Evolutionary conservation across 2,888 invertebrate species (phyloP).

Genomic region (Caenorhabditis sulstoni): DNA sequence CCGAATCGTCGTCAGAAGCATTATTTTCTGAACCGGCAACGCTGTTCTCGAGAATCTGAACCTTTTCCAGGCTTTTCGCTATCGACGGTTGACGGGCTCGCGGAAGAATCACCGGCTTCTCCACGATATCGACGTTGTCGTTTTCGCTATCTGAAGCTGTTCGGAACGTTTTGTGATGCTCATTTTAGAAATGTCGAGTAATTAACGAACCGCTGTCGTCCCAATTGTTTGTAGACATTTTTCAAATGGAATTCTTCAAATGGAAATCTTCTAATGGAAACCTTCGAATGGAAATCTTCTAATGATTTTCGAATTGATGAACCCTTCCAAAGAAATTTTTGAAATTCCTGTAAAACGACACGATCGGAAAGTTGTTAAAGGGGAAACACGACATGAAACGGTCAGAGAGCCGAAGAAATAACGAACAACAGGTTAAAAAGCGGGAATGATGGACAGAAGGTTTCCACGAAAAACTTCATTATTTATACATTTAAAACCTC

Average conservation of each 20-base stretch:
- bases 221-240: conserved; percentile 55
- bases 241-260: too few relatives aligned
- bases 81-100: conserved; percentile 69
- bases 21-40: conserved; percentile 67
- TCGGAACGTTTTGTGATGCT: background rate
- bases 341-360: background rate
- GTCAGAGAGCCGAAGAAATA: conserved; percentile 20
- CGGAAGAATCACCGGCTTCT: conserved; percentile 69
- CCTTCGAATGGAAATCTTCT: too few relatives aligned
- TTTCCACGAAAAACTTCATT: conserved; percentile 33
- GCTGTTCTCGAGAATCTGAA: conserved; percentile 68
- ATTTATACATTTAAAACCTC: conserved; percentile 55
- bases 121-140: conserved; percentile 69
- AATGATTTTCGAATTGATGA: conserved; percentile 56
- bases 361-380: background rate
- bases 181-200: background rate
- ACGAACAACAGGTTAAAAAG: background rate
- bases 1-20: conserved; percentile 61
- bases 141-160: conserved; percentile 64
- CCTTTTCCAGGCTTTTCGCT: conserved; percentile 71
- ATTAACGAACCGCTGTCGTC: conserved; percentile 58
- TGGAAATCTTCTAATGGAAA: too few relatives aligned
- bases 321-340: conserved; percentile 60
- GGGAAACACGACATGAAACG: conserved; percentile 13
- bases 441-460: background rate